phyloP scores from a whole-genome alignment of 1,140 invertebrate genomes.

The Leptinotarsa lineolata region DNA sequence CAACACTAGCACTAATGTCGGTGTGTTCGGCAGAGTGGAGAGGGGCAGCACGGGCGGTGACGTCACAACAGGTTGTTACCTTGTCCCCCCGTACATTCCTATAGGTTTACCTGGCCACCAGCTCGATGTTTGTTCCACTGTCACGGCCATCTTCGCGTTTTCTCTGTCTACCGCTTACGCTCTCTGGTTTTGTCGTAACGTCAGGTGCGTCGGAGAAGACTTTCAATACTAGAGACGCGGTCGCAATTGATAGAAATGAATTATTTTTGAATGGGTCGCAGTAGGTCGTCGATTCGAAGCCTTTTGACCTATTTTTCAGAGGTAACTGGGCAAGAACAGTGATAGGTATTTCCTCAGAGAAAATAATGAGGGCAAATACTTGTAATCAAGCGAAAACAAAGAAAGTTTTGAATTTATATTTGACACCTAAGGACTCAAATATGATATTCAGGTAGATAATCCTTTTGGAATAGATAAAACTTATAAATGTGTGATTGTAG shows the following conservation, averaged over 20 bases:
- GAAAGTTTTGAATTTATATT: too few relatives aligned
- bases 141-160: conserved; percentile 51
- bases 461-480: too few relatives aligned
- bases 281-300: not conserved
- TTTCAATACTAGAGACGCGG: too few relatives aligned
- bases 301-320: not conserved
- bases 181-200: conserved; percentile 35
- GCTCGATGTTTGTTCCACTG: conserved; percentile 45
- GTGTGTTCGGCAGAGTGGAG: conserved; percentile 31
- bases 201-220: conserved; percentile 3
- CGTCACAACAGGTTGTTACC: conserved; percentile 56
- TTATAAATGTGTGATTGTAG: too few relatives aligned
- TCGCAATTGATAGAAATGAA: too few relatives aligned
- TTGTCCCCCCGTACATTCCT: conserved; percentile 47
- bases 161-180: conserved; percentile 27
- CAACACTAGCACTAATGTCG: conserved; percentile 31
- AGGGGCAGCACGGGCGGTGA: conserved; percentile 41
- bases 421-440: too few relatives aligned
- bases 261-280: not conserved
- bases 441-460: too few relatives aligned
- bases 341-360: too few relatives aligned
- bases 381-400: too few relatives aligned
- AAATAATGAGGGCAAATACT: too few relatives aligned
- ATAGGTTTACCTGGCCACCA: conserved; percentile 50
- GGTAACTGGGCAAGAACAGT: too few relatives aligned